These are phyloP conservation scores for Amphipyra berbera DNA, from an alignment of 2,888 invertebrate genomes.

Conservation along the genomic window DNA sequence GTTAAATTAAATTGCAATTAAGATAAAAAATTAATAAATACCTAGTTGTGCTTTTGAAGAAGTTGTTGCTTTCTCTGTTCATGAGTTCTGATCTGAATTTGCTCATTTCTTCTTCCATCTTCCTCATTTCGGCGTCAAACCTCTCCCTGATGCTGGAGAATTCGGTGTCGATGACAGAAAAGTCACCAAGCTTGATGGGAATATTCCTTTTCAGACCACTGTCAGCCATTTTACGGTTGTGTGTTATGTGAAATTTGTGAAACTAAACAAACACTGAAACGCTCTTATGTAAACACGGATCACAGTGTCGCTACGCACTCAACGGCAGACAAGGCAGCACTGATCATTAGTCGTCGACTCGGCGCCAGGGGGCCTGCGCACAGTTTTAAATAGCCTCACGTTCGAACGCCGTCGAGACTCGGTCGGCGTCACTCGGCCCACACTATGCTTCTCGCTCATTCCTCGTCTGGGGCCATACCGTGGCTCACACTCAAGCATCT, in stretches of 20 bases:
- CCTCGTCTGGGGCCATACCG: slow-evolving; percentile 73
- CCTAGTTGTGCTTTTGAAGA: slow-evolving; percentile 97
- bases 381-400: slow-evolving; percentile 90
- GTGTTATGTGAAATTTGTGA: slow-evolving; percentile 73
- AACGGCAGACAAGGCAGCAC: slow-evolving; percentile 86
- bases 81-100: slow-evolving; percentile 97
- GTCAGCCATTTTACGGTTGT: slow-evolving; percentile 93
- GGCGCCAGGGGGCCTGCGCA: slow-evolving; percentile 89
- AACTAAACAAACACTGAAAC: slow-evolving; percentile 89
- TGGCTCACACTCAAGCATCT: slow-evolving; percentile 55
- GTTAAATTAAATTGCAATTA: slow-evolving; percentile 26
- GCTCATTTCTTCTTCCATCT: slow-evolving; percentile 99
- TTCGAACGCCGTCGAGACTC: slow-evolving; percentile 79
- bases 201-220: slow-evolving; percentile 96
- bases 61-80: slow-evolving; percentile 97
- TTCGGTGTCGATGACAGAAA: slow-evolving; percentile 98
- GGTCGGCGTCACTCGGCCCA: slow-evolving; percentile 86
- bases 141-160: slow-evolving; percentile 98
- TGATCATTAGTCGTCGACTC: slow-evolving; percentile 89
- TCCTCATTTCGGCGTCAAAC: slow-evolving; percentile 98
- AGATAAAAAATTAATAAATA: slow-evolving; percentile 81
- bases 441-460: slow-evolving; percentile 89
- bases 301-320: slow-evolving; percentile 82
- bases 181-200: slow-evolving; percentile 98
- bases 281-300: slow-evolving; percentile 86